Percentiles rank a stretch among this genome's conserved stretches.
These are phyloP conservation scores for Augiades crinisus DNA, from an alignment of 2,888 invertebrate genomes.

Conservation along the genomic window DNA sequence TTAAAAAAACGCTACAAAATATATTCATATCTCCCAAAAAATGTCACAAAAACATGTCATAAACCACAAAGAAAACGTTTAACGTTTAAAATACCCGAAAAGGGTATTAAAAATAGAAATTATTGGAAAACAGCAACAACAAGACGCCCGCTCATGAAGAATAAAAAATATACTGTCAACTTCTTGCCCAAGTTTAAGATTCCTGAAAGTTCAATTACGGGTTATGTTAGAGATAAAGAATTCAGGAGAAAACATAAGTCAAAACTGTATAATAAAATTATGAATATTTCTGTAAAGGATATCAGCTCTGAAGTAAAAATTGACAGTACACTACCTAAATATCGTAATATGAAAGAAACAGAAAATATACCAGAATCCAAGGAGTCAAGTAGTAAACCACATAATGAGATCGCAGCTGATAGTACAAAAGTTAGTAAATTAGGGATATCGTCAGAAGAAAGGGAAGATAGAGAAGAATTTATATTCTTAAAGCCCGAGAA, in stretches of 20 bases:
- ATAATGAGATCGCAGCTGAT: not conserved
- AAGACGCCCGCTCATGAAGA: conserved; percentile 27
- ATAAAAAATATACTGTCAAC: conserved; percentile 26
- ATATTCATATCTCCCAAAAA: too few species aligned
- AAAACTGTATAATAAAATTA: conserved; percentile 4
- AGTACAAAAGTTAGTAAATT: not conserved
- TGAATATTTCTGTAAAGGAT: not conserved
- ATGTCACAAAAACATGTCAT: too few species aligned
- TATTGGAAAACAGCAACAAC: conserved; percentile 18
- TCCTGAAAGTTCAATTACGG: not conserved
- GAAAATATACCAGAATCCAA: not conserved
- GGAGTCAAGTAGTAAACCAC: not conserved
- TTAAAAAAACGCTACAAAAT: too few species aligned
- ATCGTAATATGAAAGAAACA: not conserved
- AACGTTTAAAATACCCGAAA: not conserved
- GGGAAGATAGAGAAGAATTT: conserved; percentile 34
- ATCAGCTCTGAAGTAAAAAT: conserved; percentile 17
- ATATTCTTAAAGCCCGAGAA: conserved; percentile 37
- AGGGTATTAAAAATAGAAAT: not conserved
- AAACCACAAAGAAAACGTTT: not conserved
- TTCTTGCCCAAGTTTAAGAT: not conserved
- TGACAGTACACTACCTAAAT: too few species aligned
- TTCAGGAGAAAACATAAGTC: not conserved
- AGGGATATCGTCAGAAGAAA: conserved; percentile 14
- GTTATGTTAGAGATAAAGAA: too few species aligned